phyloP scores from a whole-genome alignment of 92 coral and sea anemone species.

The Scolanthus callimorphus region DNA sequence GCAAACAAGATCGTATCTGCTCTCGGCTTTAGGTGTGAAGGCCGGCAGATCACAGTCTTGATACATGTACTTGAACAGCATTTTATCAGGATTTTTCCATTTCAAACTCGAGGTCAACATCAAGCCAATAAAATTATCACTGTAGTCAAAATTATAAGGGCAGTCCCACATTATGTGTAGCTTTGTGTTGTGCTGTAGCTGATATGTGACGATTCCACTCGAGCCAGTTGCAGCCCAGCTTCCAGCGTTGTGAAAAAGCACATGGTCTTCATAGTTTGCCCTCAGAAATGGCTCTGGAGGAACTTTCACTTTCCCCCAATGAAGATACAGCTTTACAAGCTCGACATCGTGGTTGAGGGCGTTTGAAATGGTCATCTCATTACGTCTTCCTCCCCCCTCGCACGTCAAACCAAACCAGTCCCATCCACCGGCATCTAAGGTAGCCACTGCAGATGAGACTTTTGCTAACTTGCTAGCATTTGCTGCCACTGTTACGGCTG shows the following conservation, averaged over 20 bases:
- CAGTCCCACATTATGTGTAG: slow-evolving; percentile 41
- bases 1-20: slow-evolving; percentile 37
- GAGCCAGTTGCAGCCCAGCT: slow-evolving; percentile 40
- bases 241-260: no score
- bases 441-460: slow-evolving; percentile 53
- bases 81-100: no score
- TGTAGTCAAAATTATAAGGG: slow-evolving; percentile 37
- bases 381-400: slow-evolving; percentile 39
- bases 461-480: slow-evolving; percentile 4
- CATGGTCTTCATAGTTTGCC: slow-evolving; percentile 21
- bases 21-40: slow-evolving; percentile 13
- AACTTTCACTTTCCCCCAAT: slow-evolving; percentile 32
- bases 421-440: no score
- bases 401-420: slow-evolving; percentile 22
- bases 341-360: slow-evolving; percentile 13
- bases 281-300: slow-evolving; percentile 23
- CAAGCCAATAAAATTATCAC: no score
- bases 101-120: slow-evolving; percentile 31
- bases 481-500: slow-evolving; percentile 3
- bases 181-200: slow-evolving; percentile 19
- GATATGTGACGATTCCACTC: slow-evolving; percentile 39
- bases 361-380: slow-evolving; percentile 32
- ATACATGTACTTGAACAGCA: slow-evolving; percentile 22
- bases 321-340: slow-evolving; percentile 18
- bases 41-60: slow-evolving; percentile 10